Percentiles rank a stretch among this genome's conserved stretches.
Conservation (phyloP, 2,797 vertebrate genomes). For the Aratinga solstitialis region DNA sequence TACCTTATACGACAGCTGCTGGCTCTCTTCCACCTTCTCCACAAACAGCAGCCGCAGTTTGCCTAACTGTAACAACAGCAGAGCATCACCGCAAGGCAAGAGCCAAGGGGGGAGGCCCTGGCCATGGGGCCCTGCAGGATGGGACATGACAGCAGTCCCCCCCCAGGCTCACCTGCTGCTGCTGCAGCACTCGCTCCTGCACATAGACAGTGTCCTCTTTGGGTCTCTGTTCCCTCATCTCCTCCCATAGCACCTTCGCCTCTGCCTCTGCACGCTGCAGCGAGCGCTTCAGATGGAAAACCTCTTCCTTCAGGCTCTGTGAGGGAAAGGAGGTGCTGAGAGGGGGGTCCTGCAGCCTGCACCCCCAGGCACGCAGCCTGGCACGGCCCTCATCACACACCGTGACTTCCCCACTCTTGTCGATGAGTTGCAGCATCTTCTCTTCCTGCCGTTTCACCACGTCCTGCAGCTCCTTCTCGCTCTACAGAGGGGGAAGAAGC, state of each 20-base stretch:
- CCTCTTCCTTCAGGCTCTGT: conserved; percentile 70
- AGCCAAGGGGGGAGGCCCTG: not conserved
- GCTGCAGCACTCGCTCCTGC: conserved; percentile 74
- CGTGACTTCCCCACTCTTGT: conserved; percentile 68
- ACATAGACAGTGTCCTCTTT: conserved; percentile 28
- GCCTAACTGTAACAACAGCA: conserved; percentile 56
- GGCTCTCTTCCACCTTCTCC: conserved; percentile 67
- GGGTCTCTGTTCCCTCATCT: conserved; percentile 57
- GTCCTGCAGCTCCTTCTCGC: conserved; percentile 74
- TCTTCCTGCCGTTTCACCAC: conserved; percentile 72
- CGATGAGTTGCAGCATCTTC: conserved; percentile 69
- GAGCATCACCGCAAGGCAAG: not conserved
- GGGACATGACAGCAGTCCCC: rapidly evolving
- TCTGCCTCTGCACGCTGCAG: conserved; percentile 70
- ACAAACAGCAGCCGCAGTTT: conserved; percentile 73
- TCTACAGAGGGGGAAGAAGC: conserved; percentile 31
- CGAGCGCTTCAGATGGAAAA: conserved; percentile 63
- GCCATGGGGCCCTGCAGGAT: not conserved
- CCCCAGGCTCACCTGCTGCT: conserved; percentile 60
- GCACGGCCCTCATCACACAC: not conserved
- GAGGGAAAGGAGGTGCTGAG: not conserved
- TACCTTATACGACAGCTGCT: conserved; percentile 56
- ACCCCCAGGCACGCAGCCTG: rapidly evolving
- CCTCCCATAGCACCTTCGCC: conserved; percentile 72
- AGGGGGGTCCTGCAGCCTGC: rapidly evolving